Conservation (phyloP, 1,140 invertebrate species). For the Olivierus martensii region DNA sequence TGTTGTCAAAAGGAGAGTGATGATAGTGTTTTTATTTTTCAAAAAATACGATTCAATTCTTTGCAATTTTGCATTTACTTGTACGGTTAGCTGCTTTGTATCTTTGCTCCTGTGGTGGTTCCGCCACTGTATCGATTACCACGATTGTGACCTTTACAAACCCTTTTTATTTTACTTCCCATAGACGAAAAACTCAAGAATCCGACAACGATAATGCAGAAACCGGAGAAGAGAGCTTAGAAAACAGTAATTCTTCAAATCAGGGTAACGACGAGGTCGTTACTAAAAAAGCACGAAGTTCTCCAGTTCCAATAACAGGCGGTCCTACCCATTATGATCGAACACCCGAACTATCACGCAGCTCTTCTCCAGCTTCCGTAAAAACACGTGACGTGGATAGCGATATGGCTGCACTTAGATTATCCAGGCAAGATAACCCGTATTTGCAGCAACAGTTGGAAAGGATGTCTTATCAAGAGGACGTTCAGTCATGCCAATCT, state of each 20-base stretch:
- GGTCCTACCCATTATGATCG: background rate
- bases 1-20: too few species aligned
- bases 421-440: slow-evolving; percentile 66
- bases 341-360: background rate
- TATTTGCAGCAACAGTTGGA: slow-evolving; percentile 43
- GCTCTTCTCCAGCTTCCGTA: slow-evolving; percentile 13
- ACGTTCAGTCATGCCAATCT: slow-evolving; percentile 4
- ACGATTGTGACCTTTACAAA: too few species aligned
- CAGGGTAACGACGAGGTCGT: background rate
- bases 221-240: background rate
- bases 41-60: too few species aligned
- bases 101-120: too few species aligned
- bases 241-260: background rate
- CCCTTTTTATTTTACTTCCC: too few species aligned
- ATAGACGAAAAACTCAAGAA: background rate
- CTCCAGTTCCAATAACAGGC: background rate
- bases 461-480: slow-evolving; percentile 11
- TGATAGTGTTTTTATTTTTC: too few species aligned
- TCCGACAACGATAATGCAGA: background rate
- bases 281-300: background rate
- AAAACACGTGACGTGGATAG: slow-evolving; percentile 59
- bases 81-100: too few species aligned
- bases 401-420: slow-evolving; percentile 62
- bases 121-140: too few species aligned
- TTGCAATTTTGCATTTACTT: too few species aligned